A percentile compares a stretch with the other conserved stretches of the same genome.
phyloP scores from a whole-genome alignment of 2,888 invertebrate species.

The Germaria angustata region DNA sequence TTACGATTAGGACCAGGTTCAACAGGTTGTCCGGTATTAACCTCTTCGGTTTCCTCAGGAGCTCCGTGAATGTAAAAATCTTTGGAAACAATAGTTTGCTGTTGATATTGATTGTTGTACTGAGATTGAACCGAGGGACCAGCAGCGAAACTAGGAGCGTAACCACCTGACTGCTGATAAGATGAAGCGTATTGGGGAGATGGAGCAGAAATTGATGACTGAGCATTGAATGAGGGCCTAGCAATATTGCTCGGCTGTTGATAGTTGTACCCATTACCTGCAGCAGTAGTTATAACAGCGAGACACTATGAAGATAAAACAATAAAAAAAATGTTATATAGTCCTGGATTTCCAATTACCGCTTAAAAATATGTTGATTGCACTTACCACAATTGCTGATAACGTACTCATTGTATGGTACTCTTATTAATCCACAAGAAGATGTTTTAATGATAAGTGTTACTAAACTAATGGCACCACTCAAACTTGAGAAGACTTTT shows the following conservation, averaged over 20 bases:
- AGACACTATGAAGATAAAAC: constrained; percentile 68
- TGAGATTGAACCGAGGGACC: constrained; percentile 13
- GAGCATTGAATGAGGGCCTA: constrained; percentile 21
- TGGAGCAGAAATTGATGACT: not conserved
- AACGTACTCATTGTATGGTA: constrained; percentile 72
- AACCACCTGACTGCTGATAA: constrained; percentile 1
- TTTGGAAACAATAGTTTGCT: constrained; percentile 74
- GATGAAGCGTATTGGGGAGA: not conserved
- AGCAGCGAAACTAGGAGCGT: not conserved
- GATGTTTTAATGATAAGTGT: constrained; percentile 14
- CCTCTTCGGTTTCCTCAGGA: constrained; percentile 76
- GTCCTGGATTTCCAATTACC: not conserved
- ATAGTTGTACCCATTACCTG: constrained; percentile 73
- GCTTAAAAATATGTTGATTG: not conserved
- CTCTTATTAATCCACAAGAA: constrained; percentile 5
- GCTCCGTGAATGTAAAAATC: constrained; percentile 78
- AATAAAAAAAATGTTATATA: not conserved
- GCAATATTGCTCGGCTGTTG: constrained; percentile 53
- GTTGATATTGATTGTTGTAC: constrained; percentile 35
- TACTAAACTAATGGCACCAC: constrained; percentile 35
- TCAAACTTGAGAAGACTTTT: constrained; percentile 12
- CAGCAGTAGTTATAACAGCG: constrained; percentile 66
- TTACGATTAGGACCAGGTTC: constrained; percentile 75
- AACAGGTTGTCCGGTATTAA: constrained; percentile 63
- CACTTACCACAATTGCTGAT: constrained; percentile 71